Percentiles rank a stretch among this genome's conserved stretches.
Evolutionary conservation across 1,140 invertebrate genomes (phyloP).

Genomic region (Muscidifurax raptorellus): DNA sequence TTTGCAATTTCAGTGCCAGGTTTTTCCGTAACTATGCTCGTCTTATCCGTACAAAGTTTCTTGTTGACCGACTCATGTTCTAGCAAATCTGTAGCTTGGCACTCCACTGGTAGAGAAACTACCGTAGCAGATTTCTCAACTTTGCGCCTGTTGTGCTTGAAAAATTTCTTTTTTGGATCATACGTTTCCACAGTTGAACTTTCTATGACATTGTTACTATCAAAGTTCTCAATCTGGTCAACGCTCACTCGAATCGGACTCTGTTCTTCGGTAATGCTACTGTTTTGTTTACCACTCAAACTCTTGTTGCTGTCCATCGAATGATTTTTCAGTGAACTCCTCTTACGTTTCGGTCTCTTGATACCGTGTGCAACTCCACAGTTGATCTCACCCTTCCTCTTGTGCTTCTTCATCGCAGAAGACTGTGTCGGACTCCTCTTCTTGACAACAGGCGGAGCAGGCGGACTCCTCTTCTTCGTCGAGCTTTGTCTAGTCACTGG

Average conservation of each 20-base stretch:
- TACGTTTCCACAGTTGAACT: neutral
- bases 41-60: neutral
- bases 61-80: neutral
- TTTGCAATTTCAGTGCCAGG: neutral
- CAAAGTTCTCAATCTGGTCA: neutral
- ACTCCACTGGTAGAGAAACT: neutral
- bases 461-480: neutral
- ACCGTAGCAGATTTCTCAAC: neutral
- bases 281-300: neutral
- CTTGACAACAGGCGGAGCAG: neutral
- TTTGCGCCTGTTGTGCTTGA: neutral
- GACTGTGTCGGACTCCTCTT: neutral
- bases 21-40: neutral
- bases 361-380: slow-evolving; percentile 28
- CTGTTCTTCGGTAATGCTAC: neutral
- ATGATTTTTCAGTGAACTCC: neutral
- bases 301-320: neutral
- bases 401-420: neutral
- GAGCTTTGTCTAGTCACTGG: neutral
- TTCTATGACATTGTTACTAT: neutral
- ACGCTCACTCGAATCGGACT: neutral
- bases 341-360: slow-evolving; percentile 14
- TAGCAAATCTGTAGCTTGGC: no score
- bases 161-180: slow-evolving; percentile 15
- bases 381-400: slow-evolving; percentile 1